A percentile compares a stretch with the other conserved stretches of the same genome.
These are phyloP conservation scores for Neodontobutis hainanensis DNA, from an alignment of 2,113 vertebrate species.

Conservation along the genomic window DNA sequence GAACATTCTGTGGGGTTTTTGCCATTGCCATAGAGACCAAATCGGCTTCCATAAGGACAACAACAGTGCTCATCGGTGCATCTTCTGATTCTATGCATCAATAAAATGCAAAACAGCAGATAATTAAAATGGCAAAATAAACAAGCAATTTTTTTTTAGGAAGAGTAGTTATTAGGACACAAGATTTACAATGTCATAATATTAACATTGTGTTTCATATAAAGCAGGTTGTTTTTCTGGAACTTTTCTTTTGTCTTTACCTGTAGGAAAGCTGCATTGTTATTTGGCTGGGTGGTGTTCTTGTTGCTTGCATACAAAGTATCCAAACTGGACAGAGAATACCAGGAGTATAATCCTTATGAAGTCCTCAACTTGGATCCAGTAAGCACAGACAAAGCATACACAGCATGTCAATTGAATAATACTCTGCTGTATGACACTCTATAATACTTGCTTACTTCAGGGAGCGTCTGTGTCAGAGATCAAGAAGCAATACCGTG, in stretches of 20 bases:
- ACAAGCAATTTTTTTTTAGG: background rate
- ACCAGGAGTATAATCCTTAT: conserved; percentile 98
- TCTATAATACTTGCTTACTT: conserved; percentile 30
- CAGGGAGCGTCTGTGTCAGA: conserved; percentile 90
- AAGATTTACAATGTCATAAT: background rate
- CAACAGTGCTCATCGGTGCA: conserved; percentile 15
- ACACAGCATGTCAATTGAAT: too few relatives aligned
- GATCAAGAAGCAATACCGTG: conserved; percentile 95
- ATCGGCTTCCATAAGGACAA: conserved; percentile 42
- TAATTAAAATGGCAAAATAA: too few relatives aligned
- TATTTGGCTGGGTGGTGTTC: conserved; percentile 97
- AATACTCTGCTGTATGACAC: background rate
- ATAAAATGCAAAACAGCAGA: background rate
- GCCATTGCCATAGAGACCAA: conserved; percentile 67
- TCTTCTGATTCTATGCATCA: background rate
- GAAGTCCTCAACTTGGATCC: conserved; percentile 94
- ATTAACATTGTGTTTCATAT: background rate
- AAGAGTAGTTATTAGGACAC: background rate
- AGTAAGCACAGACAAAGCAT: conserved; percentile 75
- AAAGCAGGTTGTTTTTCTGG: conserved; percentile 8
- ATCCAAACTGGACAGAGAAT: conserved; percentile 96
- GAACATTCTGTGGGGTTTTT: conserved; percentile 42
- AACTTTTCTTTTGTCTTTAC: conserved; percentile 16
- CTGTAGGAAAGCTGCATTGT: conserved; percentile 90
- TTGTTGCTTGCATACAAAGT: conserved; percentile 96